Conservation (phyloP, 2,797 vertebrate species). For the Typhlichthys subterraneus region DNA sequence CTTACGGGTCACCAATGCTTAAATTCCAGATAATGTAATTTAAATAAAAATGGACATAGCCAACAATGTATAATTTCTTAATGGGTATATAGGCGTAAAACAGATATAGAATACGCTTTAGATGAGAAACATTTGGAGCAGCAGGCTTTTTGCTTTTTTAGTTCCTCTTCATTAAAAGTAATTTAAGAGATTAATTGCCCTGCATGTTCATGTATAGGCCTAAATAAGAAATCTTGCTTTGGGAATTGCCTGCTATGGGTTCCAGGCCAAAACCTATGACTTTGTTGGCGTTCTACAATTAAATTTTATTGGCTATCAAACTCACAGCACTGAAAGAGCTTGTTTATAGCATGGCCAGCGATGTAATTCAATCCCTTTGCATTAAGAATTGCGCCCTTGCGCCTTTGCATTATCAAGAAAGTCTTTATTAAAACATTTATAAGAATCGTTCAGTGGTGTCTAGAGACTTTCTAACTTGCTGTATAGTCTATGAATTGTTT, state of each 20-base stretch:
- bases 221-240: conserved; percentile 83
- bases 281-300: conserved; percentile 91
- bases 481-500: too few relatives aligned
- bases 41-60: neutral
- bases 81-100: neutral
- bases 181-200: conserved; percentile 76
- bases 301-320: conserved; percentile 85
- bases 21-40: neutral
- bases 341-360: conserved; percentile 54
- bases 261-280: conserved; percentile 87
- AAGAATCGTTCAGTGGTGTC: too few relatives aligned
- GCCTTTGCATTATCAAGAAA: neutral
- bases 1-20: too few relatives aligned
- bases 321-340: conserved; percentile 69
- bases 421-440: neutral
- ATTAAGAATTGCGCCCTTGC: conserved; percentile 32
- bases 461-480: too few relatives aligned
- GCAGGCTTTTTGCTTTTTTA: neutral
- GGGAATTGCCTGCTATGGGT: conserved; percentile 77
- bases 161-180: conserved; percentile 73
- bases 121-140: neutral
- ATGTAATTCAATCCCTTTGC: conserved; percentile 41
- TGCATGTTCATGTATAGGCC: conserved; percentile 75
- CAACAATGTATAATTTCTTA: neutral
- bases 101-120: neutral